These are phyloP conservation scores for Diorhabda sublineata DNA, from an alignment of 1,140 invertebrate genomes.

Conservation along the genomic window DNA sequence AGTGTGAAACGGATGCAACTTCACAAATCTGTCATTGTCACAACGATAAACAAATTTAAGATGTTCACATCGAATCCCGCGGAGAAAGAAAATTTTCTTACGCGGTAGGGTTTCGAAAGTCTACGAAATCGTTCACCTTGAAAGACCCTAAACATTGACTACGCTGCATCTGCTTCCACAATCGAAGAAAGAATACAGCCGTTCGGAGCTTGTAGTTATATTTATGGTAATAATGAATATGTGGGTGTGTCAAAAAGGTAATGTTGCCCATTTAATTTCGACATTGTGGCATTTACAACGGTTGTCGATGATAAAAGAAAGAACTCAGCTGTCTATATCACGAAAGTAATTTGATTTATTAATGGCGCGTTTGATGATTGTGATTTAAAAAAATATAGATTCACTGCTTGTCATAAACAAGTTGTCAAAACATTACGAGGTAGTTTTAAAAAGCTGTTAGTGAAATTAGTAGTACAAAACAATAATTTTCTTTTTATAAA, in stretches of 20 bases:
- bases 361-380: too few species aligned
- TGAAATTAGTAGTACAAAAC: too few species aligned
- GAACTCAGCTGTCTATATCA: too few species aligned
- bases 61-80: constrained; percentile 5
- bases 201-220: background rate
- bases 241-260: constrained; percentile 1
- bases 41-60: constrained; percentile 13
- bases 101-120: constrained; percentile 15
- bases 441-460: too few species aligned
- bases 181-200: background rate
- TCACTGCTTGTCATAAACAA: too few species aligned
- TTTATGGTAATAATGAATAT: background rate
- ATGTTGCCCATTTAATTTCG: background rate
- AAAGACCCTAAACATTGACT: background rate
- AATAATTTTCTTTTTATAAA: too few species aligned
- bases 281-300: background rate
- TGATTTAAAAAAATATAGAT: too few species aligned
- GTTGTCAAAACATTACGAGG: too few species aligned
- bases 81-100: constrained; percentile 16
- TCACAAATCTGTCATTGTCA: constrained; percentile 20
- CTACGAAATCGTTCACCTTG: background rate
- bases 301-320: too few species aligned
- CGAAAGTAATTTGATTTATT: too few species aligned
- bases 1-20: constrained; percentile 10
- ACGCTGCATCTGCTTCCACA: background rate